Conservation (phyloP, 2,888 invertebrate genomes). For the Horisme vitalbata region DNA sequence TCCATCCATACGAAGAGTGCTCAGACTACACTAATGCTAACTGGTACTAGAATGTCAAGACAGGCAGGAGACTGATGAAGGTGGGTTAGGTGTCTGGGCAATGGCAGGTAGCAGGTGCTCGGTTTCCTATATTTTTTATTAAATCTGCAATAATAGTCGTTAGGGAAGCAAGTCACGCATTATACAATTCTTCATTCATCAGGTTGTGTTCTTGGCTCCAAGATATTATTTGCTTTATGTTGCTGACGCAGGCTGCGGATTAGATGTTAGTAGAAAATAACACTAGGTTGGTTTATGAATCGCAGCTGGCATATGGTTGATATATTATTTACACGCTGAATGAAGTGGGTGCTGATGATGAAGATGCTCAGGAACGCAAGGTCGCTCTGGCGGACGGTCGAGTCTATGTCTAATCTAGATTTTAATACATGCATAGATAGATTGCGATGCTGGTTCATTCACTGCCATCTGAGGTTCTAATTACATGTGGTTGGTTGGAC, state of each 20-base stretch:
- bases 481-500: too few species aligned
- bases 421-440: conserved; percentile 3
- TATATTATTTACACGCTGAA: background rate
- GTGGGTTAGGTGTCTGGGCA: too few species aligned
- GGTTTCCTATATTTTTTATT: too few species aligned
- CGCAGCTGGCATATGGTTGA: conserved; percentile 2
- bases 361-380: conserved; percentile 3
- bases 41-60: too few species aligned
- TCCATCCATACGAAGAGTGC: too few species aligned
- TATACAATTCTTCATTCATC: background rate
- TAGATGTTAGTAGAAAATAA: conserved; percentile 7
- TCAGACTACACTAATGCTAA: too few species aligned
- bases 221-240: conserved; percentile 1
- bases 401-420: too few species aligned
- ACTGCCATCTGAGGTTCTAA: background rate
- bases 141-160: conserved; percentile 2
- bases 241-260: conserved; percentile 9
- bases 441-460: background rate
- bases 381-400: background rate
- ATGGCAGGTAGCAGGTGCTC: too few species aligned
- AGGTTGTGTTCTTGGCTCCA: background rate
- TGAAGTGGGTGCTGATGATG: background rate
- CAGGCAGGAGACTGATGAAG: too few species aligned
- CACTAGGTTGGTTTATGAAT: background rate
- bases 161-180: background rate